phyloP scores from a whole-genome alignment of 2,113 vertebrate species.

The Pituophis catenifer region DNA sequence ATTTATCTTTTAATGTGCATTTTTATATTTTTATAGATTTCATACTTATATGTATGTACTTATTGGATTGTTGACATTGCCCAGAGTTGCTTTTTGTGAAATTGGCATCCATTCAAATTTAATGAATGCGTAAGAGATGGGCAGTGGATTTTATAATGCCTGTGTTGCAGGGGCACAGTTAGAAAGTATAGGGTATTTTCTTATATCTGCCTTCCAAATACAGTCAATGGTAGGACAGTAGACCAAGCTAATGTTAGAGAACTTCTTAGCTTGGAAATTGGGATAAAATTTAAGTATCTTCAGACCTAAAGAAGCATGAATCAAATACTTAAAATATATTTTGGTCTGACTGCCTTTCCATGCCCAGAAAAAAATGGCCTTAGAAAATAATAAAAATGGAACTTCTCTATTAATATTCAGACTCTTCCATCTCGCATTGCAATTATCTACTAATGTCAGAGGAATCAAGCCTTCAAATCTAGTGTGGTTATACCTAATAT shows the following conservation, averaged over 20 bases:
- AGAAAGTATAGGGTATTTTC: neutral
- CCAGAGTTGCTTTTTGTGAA: neutral
- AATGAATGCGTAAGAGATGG: neutral
- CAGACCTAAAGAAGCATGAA: neutral
- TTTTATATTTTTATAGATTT: neutral
- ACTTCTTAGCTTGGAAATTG: neutral
- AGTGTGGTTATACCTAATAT: neutral
- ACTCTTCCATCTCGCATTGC: neutral
- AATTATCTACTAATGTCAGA: neutral
- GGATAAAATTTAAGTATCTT: neutral
- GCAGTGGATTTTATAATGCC: neutral
- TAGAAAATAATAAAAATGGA: neutral
- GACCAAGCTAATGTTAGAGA: neutral
- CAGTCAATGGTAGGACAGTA: neutral
- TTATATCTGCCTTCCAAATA: neutral
- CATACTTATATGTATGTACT: neutral
- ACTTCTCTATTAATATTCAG: neutral
- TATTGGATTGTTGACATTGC: neutral
- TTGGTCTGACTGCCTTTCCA: neutral
- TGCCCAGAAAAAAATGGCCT: neutral
- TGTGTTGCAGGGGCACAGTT: neutral
- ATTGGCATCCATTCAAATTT: neutral
- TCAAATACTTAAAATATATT: too few relatives aligned
- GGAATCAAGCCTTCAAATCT: neutral
- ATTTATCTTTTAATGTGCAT: neutral